Evolutionary conservation across 2,797 vertebrate genomes (phyloP).

Genomic region (Urophycis tenuis): DNA sequence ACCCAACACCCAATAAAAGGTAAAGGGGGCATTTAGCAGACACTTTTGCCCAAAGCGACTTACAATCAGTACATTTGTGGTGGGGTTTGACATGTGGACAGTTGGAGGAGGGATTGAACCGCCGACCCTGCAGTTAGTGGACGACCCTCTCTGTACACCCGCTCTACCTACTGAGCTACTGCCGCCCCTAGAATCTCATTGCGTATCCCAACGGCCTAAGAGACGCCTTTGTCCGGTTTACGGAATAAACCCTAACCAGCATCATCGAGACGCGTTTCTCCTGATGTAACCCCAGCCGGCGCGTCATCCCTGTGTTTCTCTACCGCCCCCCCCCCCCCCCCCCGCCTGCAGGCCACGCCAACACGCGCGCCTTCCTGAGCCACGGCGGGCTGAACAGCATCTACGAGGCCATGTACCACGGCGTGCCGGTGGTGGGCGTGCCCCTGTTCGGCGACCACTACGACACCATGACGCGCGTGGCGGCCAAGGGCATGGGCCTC

Average conservation of each 20-base stretch:
- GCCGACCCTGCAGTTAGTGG: too few relatives aligned
- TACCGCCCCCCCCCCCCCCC: not conserved
- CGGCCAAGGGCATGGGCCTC: constrained; percentile 97
- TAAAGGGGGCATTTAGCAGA: too few relatives aligned
- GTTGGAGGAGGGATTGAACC: too few relatives aligned
- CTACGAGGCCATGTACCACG: constrained; percentile 98
- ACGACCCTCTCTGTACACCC: too few relatives aligned
- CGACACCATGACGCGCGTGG: constrained; percentile 94
- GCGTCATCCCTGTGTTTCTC: not conserved
- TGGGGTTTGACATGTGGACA: too few relatives aligned
- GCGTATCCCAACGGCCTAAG: too few relatives aligned
- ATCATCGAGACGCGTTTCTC: too few relatives aligned
- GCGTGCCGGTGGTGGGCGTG: constrained; percentile 93
- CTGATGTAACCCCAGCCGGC: not conserved
- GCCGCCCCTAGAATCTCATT: too few relatives aligned
- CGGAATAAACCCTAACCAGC: not conserved
- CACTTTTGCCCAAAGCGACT: too few relatives aligned
- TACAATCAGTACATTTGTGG: too few relatives aligned
- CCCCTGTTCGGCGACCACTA: constrained; percentile 98
- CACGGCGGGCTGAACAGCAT: constrained; percentile 97
- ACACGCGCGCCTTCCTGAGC: constrained; percentile 90
- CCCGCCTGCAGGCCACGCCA: constrained; percentile 82
- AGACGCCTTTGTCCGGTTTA: too few relatives aligned
- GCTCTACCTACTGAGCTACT: too few relatives aligned
- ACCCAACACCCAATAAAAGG: not conserved